Base-by-base conservation (phyloP, 2,113 vertebrate species). In the Bufo gargarizans region DNA sequence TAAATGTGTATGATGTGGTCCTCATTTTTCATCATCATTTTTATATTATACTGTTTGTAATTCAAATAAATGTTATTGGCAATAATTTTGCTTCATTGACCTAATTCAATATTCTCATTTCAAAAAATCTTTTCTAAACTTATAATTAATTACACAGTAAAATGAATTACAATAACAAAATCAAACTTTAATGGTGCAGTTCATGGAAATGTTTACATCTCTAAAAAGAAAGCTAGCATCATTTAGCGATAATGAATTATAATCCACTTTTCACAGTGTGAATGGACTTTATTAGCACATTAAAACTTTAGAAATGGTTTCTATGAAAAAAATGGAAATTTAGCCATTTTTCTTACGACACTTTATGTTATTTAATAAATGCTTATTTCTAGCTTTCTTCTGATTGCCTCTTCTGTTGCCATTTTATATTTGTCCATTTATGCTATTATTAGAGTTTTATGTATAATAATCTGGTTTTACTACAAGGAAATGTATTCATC, bases 211-310 rank as follows among this genome's bases (percentile, higher is more conserved):
- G 67, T 74, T 85, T 85, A 85, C 53, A 85, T 85, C 58, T 74
- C 53, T 58, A 22, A 72, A 72, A 50, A 56, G 67, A 84, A 55
- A 72, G n/a, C 17, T 17, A 59, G 67, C 22, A 59, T 74, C 83
- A 74, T 85, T 85, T 85, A 85, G 53, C 43, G 59, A 85, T 85
- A 58, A 72, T 85, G 53, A 74, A 74, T 85, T 72, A 17, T 58
- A 74, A 74, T 74, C 69, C 67, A 45, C 47, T 85, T 74, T 72
- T 56, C 55, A 45, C 20, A 53, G 63, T 55, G 49, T 67, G 82
- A 71, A 84, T 84, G 55, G n/a, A 67, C n/a, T 50, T 85, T 74
- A 85, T 85, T 74, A 85, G 59, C 69, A 85, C 50, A 74, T 69
- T 84, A 33, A 69, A 65, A 84, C 82, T 81, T 81, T 50, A 71